Evolutionary conservation across 1,140 invertebrate genomes (phyloP).

Genomic region (Atopsyche davidsoni): DNA sequence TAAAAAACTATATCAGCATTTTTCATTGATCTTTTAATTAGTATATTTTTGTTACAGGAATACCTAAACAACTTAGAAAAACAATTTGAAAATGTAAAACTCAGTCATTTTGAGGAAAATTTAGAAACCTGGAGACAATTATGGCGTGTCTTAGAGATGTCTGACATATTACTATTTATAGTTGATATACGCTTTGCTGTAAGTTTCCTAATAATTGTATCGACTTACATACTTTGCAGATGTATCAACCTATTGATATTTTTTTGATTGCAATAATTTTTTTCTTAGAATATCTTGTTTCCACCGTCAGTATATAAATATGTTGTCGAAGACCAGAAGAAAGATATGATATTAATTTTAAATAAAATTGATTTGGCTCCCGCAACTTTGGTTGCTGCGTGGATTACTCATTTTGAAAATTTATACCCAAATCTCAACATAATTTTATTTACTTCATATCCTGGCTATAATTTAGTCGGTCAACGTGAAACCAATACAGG

Average conservation of each 20-base stretch:
- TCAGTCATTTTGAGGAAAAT: constrained; percentile 74
- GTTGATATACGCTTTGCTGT: constrained; percentile 80
- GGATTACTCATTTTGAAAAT: constrained; percentile 73
- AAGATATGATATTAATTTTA: constrained; percentile 79
- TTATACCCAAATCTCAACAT: constrained; percentile 72
- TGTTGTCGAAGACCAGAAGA: constrained; percentile 65
- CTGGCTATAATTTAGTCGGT: constrained; percentile 64
- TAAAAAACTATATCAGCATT: neutral
- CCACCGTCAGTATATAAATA: constrained; percentile 83
- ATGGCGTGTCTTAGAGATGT: constrained; percentile 89
- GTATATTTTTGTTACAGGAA: constrained; percentile 37
- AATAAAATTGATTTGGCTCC: constrained; percentile 92
- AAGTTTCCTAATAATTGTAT: constrained; percentile 34
- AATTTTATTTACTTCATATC: constrained; percentile 78
- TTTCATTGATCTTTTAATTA: neutral
- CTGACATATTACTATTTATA: constrained; percentile 78
- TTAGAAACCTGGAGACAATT: constrained; percentile 90
- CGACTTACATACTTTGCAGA: neutral
- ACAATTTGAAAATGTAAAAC: constrained; percentile 43
- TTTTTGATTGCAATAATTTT: constrained; percentile 3
- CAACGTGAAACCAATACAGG: constrained; percentile 48
- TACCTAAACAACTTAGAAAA: constrained; percentile 45
- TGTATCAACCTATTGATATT: too few species aligned
- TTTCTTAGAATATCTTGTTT: constrained; percentile 66
- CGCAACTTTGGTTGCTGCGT: constrained; percentile 74